Conservation (phyloP, 2,113 vertebrate species). For the Solea solea region DNA sequence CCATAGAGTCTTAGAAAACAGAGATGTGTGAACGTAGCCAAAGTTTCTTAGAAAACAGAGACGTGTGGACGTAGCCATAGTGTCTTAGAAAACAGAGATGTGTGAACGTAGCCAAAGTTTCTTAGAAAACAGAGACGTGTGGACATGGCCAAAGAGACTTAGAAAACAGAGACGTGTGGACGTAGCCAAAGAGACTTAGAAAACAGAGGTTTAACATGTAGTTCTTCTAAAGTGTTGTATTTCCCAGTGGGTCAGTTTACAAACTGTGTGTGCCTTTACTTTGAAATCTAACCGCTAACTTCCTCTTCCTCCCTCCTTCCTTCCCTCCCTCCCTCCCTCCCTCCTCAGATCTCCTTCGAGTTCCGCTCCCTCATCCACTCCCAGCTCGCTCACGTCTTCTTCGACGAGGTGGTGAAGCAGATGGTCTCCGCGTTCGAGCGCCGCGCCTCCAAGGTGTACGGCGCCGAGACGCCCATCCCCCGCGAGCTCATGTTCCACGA, state of each 20-base stretch:
- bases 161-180: no score
- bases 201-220: no score
- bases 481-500: constrained; percentile 93
- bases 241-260: constrained; percentile 4
- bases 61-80: no score
- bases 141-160: no score
- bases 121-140: no score
- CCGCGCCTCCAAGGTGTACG: constrained; percentile 85
- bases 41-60: no score
- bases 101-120: no score
- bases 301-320: not conserved
- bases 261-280: not conserved
- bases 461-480: constrained; percentile 90
- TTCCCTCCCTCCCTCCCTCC: not conserved
- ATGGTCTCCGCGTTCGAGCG: constrained; percentile 94
- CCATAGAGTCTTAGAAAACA: no score
- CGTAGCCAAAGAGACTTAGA: no score
- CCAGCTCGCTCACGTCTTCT: constrained; percentile 91
- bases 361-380: constrained; percentile 96
- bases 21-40: no score
- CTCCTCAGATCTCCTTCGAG: constrained; percentile 91
- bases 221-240: not conserved
- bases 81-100: no score
- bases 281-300: not conserved
- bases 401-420: constrained; percentile 96